Evolutionary conservation across 2,113 vertebrate species (phyloP).

Genomic region (Caracal caracal): DNA sequence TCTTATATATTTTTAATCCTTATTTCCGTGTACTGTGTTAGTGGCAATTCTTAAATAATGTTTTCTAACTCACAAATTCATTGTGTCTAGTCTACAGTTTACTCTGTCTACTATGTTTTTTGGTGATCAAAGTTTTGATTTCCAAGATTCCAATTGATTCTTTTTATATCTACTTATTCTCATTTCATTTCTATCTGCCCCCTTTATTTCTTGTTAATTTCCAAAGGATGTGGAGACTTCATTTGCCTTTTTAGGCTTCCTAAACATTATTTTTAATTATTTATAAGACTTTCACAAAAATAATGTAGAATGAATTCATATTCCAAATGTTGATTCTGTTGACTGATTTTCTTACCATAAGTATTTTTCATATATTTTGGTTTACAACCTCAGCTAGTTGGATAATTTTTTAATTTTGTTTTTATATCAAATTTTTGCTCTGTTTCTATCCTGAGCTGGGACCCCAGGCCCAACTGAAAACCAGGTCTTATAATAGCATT

Average conservation of each 20-base stretch:
- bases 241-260: not conserved
- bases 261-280: conserved; percentile 15
- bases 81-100: not conserved
- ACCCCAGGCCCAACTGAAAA: not conserved
- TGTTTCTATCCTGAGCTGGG: not conserved
- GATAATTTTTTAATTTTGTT: not conserved
- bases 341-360: not conserved
- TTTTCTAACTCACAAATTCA: not conserved
- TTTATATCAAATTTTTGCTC: conserved; percentile 8
- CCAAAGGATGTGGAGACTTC: not conserved
- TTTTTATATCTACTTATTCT: conserved; percentile 20
- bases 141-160: not conserved
- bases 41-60: not conserved
- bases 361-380: conserved; percentile 11
- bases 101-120: not conserved
- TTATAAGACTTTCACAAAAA: not conserved
- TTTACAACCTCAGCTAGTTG: not conserved
- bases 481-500: not conserved
- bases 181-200: not conserved
- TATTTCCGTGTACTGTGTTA: not conserved
- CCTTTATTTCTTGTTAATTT: not conserved
- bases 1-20: not conserved
- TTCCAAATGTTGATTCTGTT: conserved; percentile 13
- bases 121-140: not conserved
- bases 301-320: conserved; percentile 24